Conservation (phyloP, 30 jellyfish, hydroid and myxozoan genomes). For the Aurelia coerulea region DNA sequence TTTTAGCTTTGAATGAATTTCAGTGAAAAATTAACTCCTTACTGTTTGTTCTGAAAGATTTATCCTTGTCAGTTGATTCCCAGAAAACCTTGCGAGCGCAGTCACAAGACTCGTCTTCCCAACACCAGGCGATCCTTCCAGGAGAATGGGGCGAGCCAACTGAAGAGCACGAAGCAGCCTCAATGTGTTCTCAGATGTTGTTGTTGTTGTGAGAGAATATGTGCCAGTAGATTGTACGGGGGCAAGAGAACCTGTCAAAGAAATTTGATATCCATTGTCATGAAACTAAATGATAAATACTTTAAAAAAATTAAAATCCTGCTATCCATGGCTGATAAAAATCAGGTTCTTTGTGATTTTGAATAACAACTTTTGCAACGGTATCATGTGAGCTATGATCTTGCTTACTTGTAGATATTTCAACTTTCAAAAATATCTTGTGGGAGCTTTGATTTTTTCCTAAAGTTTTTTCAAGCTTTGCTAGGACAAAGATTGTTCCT, state of each 20-base stretch:
- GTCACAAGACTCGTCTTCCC: constrained; percentile 95
- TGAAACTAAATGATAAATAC: too few relatives aligned
- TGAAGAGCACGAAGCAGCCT: constrained; percentile 84
- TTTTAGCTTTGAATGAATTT: not conserved
- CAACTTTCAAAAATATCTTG: too few relatives aligned
- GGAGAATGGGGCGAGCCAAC: constrained; percentile 89
- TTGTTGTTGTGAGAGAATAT: constrained; percentile 69
- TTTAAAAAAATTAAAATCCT: too few relatives aligned
- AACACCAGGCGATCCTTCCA: constrained; percentile 99
- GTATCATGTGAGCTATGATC: too few relatives aligned
- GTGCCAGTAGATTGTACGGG: constrained; percentile 18
- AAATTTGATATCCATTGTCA: too few relatives aligned
- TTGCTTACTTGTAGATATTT: too few relatives aligned
- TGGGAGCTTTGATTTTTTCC: too few relatives aligned
- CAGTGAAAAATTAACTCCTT: not conserved
- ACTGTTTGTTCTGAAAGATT: constrained; percentile 98
- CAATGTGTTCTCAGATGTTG: constrained; percentile 87
- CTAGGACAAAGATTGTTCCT: too few relatives aligned
- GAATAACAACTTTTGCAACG: too few relatives aligned
- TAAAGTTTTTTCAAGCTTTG: too few relatives aligned
- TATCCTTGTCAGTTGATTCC: constrained; percentile 79
- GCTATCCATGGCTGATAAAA: too few relatives aligned
- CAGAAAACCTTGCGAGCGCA: constrained; percentile 85
- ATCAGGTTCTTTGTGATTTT: too few relatives aligned
- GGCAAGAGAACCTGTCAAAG: constrained; percentile 42